Evolutionary conservation across 2,888 invertebrate genomes (phyloP).

Genomic region (Cerastoderma edule): DNA sequence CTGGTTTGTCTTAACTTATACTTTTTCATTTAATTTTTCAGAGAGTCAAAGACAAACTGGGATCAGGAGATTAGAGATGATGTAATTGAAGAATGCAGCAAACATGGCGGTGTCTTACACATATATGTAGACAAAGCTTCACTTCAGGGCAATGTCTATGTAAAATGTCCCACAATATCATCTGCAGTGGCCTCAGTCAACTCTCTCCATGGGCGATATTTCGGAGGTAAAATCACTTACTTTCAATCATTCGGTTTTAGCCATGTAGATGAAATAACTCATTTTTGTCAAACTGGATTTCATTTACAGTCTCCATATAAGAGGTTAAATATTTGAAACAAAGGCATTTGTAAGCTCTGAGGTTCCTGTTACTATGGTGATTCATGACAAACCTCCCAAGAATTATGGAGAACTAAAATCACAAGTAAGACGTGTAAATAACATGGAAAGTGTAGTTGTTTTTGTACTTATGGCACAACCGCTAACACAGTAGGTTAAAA

Average conservation of each 20-base stretch:
- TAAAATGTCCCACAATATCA: slow-evolving; percentile 98
- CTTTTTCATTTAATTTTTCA: slow-evolving; percentile 76
- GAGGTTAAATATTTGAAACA: no score
- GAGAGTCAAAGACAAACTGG: slow-evolving; percentile 92
- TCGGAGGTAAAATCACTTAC: slow-evolving; percentile 88
- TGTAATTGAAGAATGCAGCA: slow-evolving; percentile 98
- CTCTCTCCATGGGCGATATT: slow-evolving; percentile 98
- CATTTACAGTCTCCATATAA: no score
- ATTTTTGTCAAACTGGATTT: no score
- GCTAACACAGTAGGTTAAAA: no score
- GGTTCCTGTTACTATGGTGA: no score
- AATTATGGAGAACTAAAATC: no score
- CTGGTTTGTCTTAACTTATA: not conserved
- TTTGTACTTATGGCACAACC: no score
- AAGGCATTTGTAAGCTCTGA: no score
- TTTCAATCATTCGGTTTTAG: not conserved
- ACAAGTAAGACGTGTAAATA: no score
- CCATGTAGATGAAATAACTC: not conserved
- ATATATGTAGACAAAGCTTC: slow-evolving; percentile 97
- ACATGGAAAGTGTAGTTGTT: no score
- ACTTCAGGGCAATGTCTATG: slow-evolving; percentile 98
- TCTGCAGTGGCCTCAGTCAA: slow-evolving; percentile 98
- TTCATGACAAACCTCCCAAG: no score
- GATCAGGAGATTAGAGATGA: slow-evolving; percentile 97
- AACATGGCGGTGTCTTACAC: slow-evolving; percentile 98